Evolutionary conservation across 2,113 vertebrate genomes (phyloP).

Genomic region (Apistogramma diplotaenia): DNA sequence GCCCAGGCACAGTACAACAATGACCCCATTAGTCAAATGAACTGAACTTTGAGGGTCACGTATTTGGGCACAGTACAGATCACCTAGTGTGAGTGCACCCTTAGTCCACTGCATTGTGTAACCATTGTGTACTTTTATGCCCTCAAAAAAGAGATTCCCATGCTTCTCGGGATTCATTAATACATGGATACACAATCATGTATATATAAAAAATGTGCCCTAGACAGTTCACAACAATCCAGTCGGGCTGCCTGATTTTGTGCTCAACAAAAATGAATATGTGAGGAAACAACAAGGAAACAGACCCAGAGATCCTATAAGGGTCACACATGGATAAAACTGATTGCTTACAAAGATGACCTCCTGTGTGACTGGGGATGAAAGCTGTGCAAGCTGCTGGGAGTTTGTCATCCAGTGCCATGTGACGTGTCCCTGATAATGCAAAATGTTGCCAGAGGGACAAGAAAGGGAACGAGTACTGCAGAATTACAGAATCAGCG

Average conservation of each 20-base stretch:
- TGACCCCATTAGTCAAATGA: too few species aligned
- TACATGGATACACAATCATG: neutral
- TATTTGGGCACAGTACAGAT: too few species aligned
- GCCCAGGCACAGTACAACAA: too few species aligned
- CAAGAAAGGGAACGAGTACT: neutral
- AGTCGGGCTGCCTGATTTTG: constrained; percentile 4
- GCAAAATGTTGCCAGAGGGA: constrained; percentile 33
- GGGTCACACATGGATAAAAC: constrained; percentile 64
- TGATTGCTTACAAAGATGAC: constrained; percentile 30
- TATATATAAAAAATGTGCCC: neutral
- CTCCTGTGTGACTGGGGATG: constrained; percentile 5
- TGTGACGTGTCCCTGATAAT: constrained; percentile 51
- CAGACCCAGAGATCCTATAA: constrained; percentile 48
- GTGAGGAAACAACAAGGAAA: neutral
- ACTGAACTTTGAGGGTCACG: too few species aligned
- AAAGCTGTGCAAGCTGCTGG: neutral
- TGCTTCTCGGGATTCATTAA: neutral
- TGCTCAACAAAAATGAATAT: constrained; percentile 39
- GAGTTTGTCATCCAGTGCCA: constrained; percentile 54
- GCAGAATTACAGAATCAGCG: constrained; percentile 16
- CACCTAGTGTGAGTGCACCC: too few species aligned
- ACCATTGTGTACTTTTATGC: too few species aligned
- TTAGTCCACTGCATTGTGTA: too few species aligned
- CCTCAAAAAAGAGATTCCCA: neutral
- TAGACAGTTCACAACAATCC: neutral